phyloP scores from a whole-genome alignment of 2,113 vertebrate species.

The Hydrolagus affinis region DNA sequence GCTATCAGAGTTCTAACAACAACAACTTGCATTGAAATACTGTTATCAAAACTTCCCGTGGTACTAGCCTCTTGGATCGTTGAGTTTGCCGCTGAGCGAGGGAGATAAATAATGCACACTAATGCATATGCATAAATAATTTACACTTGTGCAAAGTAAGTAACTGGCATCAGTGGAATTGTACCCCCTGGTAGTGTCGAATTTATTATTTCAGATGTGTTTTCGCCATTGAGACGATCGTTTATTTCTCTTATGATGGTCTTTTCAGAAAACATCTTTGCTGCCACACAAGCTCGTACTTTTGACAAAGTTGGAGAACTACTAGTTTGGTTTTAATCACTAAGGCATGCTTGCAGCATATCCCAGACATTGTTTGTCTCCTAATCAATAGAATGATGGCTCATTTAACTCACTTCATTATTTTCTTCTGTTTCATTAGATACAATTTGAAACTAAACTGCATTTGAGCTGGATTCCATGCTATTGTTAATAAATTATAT shows the following conservation, averaged over 20 bases:
- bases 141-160: too few relatives aligned
- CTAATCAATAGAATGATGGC: conserved; percentile 30
- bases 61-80: too few relatives aligned
- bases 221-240: too few relatives aligned
- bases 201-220: too few relatives aligned
- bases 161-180: too few relatives aligned
- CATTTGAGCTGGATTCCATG: conserved; percentile 16
- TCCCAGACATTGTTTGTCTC: conserved; percentile 13
- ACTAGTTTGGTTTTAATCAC: not conserved
- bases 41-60: too few relatives aligned
- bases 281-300: not conserved
- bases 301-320: not conserved
- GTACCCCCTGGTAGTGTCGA: too few relatives aligned
- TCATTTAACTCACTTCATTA: conserved; percentile 38
- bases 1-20: too few relatives aligned
- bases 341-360: not conserved
- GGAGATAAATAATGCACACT: too few relatives aligned
- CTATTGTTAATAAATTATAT: conserved; percentile 16
- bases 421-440: conserved; percentile 18
- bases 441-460: conserved; percentile 25
- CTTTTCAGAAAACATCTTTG: not conserved
- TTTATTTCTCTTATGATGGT: not conserved
- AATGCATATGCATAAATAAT: too few relatives aligned
- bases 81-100: too few relatives aligned
- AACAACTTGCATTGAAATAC: too few relatives aligned